Evolutionary conservation across 2,113 vertebrate genomes (phyloP).

Genomic region (Chaenocephalus aceratus): DNA sequence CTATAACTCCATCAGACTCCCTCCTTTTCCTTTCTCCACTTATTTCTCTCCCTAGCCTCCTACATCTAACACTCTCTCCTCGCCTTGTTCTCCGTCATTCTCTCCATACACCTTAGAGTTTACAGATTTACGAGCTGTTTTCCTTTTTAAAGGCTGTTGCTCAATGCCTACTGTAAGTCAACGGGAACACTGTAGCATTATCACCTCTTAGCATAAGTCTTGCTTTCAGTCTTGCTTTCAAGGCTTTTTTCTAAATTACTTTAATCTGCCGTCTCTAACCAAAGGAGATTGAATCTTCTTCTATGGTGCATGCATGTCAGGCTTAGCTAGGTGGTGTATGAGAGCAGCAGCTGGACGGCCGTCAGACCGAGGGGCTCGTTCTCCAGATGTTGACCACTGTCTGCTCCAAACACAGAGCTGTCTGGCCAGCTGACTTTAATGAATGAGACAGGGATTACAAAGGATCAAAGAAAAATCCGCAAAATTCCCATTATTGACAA

Average conservation of each 20-base stretch:
- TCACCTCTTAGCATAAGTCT: conserved; percentile 14
- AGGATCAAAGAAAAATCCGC: conserved; percentile 56
- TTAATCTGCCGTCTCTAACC: background rate
- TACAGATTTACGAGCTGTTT: conserved; percentile 73
- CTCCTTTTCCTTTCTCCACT: conserved; percentile 26
- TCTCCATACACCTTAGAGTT: conserved; percentile 43
- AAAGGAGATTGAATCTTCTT: background rate
- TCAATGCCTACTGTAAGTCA: conserved; percentile 40
- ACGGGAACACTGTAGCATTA: conserved; percentile 43
- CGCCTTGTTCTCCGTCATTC: conserved; percentile 41
- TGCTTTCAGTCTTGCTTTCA: background rate
- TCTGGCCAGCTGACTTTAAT: conserved; percentile 69
- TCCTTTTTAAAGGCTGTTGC: conserved; percentile 70
- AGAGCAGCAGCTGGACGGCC: conserved; percentile 32
- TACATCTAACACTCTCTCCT: conserved; percentile 17
- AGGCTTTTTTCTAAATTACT: background rate
- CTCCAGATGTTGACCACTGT: conserved; percentile 78
- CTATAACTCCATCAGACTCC: conserved; percentile 19
- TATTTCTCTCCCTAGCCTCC: conserved; percentile 1
- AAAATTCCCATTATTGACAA: conserved; percentile 50
- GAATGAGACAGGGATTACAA: conserved; percentile 48
- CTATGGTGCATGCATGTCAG: conserved; percentile 17
- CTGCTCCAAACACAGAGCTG: conserved; percentile 59
- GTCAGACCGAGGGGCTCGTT: conserved; percentile 45
- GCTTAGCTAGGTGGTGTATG: conserved; percentile 11